These are phyloP conservation scores for Hippocampus abdominalis DNA, from an alignment of 2,113 vertebrate species.

Conservation along the genomic window DNA sequence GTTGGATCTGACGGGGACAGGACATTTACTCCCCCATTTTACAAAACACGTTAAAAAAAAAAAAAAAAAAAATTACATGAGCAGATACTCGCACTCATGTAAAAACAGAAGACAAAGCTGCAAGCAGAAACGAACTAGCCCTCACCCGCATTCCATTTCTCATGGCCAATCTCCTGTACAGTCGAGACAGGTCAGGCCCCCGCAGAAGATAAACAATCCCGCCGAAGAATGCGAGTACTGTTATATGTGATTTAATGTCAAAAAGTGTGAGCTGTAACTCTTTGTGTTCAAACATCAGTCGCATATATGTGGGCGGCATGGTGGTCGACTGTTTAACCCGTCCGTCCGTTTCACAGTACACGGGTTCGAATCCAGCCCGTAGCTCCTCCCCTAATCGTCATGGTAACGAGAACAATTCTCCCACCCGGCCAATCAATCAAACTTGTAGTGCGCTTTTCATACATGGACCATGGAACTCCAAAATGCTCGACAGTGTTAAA, in stretches of 20 bases:
- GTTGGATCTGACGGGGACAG: constrained; percentile 73
- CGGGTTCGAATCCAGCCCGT: too few species aligned
- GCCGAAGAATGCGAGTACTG: background rate
- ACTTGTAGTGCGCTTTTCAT: too few species aligned
- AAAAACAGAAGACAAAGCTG: background rate
- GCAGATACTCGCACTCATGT: constrained; percentile 2
- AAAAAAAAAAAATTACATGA: constrained; percentile 39
- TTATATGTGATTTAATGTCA: background rate
- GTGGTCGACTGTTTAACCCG: too few species aligned
- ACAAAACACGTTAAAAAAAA: constrained; percentile 47
- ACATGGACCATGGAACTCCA: too few species aligned
- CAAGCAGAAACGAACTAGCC: background rate
- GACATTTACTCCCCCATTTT: constrained; percentile 48
- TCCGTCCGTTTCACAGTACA: too few species aligned
- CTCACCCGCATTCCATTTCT: background rate
- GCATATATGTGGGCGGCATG: too few species aligned
- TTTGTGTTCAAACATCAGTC: background rate
- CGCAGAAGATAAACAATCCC: background rate
- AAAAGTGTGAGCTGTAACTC: background rate
- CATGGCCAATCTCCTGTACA: too few species aligned
- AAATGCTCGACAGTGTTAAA: too few species aligned
- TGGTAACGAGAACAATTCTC: too few species aligned
- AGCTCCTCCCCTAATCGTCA: too few species aligned
- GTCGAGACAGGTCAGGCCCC: background rate
- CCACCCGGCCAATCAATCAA: too few species aligned